A percentile compares a stretch with the other conserved stretches of the same genome.
These are phyloP conservation scores for Gymnocephalus cernua DNA, from an alignment of 2,113 vertebrate genomes.

Conservation along the genomic window DNA sequence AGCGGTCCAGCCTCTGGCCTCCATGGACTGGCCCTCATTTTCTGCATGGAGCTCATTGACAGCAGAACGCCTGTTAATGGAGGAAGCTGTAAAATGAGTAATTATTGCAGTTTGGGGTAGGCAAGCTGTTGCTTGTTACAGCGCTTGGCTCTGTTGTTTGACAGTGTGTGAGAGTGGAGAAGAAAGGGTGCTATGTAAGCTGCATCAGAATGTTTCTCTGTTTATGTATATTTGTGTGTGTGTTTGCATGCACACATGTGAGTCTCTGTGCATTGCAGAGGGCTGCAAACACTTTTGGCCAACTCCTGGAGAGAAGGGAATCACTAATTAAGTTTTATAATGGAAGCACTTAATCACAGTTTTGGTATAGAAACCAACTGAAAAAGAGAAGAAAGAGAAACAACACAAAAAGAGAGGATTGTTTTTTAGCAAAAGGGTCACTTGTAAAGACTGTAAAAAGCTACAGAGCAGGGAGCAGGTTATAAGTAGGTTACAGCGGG, in stretches of 20 bases:
- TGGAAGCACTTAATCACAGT: constrained; percentile 61
- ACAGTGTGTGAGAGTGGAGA: constrained; percentile 24
- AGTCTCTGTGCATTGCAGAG: constrained; percentile 21
- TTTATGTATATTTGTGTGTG: neutral
- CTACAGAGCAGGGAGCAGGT: constrained; percentile 23
- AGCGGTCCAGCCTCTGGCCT: constrained; percentile 42
- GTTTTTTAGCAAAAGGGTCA: neutral
- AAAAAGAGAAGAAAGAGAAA: constrained; percentile 11
- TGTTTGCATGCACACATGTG: constrained; percentile 5
- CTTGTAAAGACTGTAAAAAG: constrained; percentile 34
- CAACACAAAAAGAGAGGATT: neutral
- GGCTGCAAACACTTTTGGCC: constrained; percentile 32
- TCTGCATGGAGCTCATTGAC: constrained; percentile 62
- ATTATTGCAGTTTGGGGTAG: constrained; percentile 65
- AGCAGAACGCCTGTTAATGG: constrained; percentile 64
- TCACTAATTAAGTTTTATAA: constrained; percentile 65
- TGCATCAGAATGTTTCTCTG: neutral
- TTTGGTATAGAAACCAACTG: constrained; percentile 24
- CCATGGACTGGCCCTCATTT: constrained; percentile 48
- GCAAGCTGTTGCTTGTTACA: constrained; percentile 65
- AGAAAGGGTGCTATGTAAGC: constrained; percentile 28
- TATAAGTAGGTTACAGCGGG: constrained; percentile 23
- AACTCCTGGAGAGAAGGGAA: constrained; percentile 43
- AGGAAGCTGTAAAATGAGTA: constrained; percentile 70
- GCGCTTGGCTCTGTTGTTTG: constrained; percentile 28